These are phyloP conservation scores for Coracopsis vasa DNA, from an alignment of 2,113 vertebrate genomes.

Conservation along the genomic window DNA sequence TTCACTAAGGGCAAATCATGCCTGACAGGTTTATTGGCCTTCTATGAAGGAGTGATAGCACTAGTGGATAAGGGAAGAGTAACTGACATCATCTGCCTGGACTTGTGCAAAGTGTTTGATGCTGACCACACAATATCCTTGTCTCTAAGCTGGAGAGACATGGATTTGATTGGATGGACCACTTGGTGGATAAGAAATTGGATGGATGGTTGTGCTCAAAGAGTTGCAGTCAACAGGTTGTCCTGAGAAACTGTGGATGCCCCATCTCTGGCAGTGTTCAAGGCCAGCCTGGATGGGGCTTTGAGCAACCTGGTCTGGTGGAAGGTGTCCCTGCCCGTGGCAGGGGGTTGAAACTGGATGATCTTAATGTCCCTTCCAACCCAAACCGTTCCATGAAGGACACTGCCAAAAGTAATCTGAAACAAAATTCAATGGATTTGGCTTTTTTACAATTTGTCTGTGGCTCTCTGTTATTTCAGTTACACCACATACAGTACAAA, in stretches of 20 bases:
- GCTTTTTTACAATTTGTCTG: neutral
- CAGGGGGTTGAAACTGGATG: neutral
- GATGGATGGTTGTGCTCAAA: neutral
- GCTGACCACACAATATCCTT: neutral
- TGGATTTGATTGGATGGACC: neutral
- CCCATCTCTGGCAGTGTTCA: neutral
- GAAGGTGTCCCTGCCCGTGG: neutral
- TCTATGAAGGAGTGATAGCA: neutral
- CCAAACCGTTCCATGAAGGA: neutral
- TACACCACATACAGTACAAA: neutral
- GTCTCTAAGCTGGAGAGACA: neutral
- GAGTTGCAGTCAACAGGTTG: neutral
- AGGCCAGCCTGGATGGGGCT: neutral
- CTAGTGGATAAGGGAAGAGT: neutral
- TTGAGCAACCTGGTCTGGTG: neutral
- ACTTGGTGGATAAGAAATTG: neutral
- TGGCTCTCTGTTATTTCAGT: neutral
- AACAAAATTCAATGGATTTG: neutral
- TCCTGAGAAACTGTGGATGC: neutral
- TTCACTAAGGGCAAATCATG: neutral
- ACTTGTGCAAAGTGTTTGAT: neutral
- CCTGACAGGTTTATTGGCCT: neutral
- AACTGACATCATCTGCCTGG: neutral
- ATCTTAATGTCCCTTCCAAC: neutral
- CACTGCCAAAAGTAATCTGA: neutral